Evolutionary conservation across 2,113 vertebrate genomes (phyloP).

Genomic region (Stegastes partitus): DNA sequence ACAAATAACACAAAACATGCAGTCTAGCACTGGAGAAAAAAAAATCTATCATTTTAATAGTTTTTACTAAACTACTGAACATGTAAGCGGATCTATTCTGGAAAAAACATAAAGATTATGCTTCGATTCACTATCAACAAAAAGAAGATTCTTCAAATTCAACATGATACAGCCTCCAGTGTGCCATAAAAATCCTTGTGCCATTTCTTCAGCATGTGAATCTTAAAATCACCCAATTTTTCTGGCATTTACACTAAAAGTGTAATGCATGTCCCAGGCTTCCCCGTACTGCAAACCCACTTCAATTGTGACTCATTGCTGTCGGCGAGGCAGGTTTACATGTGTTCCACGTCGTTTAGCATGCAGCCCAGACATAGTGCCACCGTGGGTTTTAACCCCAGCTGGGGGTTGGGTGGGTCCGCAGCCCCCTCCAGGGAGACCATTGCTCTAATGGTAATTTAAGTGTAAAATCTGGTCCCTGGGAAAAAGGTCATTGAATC

Average conservation of each 20-base stretch:
- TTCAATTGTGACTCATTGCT: constrained; percentile 47
- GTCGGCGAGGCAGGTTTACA: constrained; percentile 78
- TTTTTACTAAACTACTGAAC: constrained; percentile 24
- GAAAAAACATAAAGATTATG: constrained; percentile 9
- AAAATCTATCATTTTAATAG: constrained; percentile 27
- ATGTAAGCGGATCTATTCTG: constrained; percentile 15
- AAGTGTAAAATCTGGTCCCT: constrained; percentile 95
- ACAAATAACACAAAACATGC: constrained; percentile 39
- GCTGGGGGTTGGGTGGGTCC: constrained; percentile 81
- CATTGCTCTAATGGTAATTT: constrained; percentile 93
- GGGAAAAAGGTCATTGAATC: constrained; percentile 97
- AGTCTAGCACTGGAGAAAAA: constrained; percentile 7
- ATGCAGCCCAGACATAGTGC: constrained; percentile 87
- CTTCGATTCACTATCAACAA: constrained; percentile 15
- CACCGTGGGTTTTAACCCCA: constrained; percentile 91
- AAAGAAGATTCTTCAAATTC: constrained; percentile 33
- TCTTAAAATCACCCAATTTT: constrained; percentile 46
- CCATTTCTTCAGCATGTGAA: constrained; percentile 28
- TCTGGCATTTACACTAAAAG: constrained; percentile 39
- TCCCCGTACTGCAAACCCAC: constrained; percentile 20
- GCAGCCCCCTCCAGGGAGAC: constrained; percentile 85
- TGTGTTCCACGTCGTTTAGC: constrained; percentile 85
- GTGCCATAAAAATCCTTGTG: constrained; percentile 13
- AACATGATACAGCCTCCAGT: constrained; percentile 2
- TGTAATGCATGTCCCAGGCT: constrained; percentile 35